These are phyloP conservation scores for Rhamphomyia laevipes DNA, from an alignment of 2,888 invertebrate species.

Conservation along the genomic window DNA sequence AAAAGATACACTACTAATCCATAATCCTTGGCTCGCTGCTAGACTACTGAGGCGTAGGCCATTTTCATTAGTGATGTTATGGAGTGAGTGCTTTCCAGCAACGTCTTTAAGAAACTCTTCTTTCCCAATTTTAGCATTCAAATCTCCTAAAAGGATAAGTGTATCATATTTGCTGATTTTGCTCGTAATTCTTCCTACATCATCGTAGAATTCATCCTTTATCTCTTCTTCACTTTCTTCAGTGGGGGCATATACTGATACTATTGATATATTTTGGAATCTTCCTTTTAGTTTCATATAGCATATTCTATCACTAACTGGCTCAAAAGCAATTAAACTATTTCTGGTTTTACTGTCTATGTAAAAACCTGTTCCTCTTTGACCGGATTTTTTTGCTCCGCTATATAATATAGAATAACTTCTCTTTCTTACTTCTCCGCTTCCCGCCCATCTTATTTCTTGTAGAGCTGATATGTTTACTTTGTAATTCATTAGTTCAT, in stretches of 20 bases:
- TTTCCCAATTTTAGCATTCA: background rate
- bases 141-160: background rate
- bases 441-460: background rate
- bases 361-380: background rate
- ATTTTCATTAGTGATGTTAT: background rate
- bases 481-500: slow-evolving; percentile 1
- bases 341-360: background rate
- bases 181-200: too few relatives aligned
- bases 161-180: background rate
- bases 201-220: background rate
- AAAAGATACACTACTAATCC: background rate
- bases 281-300: background rate
- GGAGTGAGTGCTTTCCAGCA: background rate
- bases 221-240: background rate
- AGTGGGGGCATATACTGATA: background rate
- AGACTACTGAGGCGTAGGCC: background rate
- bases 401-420: background rate
- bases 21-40: background rate
- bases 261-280: background rate
- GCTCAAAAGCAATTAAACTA: background rate
- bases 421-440: background rate
- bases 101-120: background rate
- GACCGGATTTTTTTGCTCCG: background rate
- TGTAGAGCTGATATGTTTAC: slow-evolving; percentile 3
- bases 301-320: background rate